These are phyloP conservation scores for Camponotus pennsylvanicus DNA, from an alignment of 1,140 invertebrate species.

Conservation along the genomic window DNA sequence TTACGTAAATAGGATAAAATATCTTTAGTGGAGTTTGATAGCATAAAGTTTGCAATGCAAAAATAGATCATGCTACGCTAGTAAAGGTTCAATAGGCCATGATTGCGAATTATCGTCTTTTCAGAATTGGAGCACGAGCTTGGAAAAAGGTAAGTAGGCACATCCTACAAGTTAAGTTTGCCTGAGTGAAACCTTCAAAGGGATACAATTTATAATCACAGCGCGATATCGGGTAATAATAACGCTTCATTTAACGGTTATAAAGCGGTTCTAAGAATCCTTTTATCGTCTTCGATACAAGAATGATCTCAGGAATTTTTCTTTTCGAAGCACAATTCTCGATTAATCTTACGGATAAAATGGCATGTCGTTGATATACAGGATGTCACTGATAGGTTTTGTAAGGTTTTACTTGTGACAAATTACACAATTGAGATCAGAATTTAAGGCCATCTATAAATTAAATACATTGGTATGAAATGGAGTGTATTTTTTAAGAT, in stretches of 20 bases:
- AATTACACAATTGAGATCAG: not conserved
- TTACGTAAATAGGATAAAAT: constrained; percentile 14
- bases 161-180: constrained; percentile 59
- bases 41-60: constrained; percentile 16
- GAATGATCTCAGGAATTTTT: constrained; percentile 15
- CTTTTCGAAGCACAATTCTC: not conserved
- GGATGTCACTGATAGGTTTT: not conserved
- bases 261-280: constrained; percentile 54
- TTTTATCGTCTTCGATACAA: not conserved
- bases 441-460: not conserved
- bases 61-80: constrained; percentile 41
- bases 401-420: not conserved
- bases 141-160: constrained; percentile 3
- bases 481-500: not conserved
- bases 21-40: not conserved
- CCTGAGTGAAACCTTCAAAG: constrained; percentile 59
- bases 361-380: constrained; percentile 1
- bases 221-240: constrained; percentile 51
- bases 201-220: constrained; percentile 69
- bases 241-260: constrained; percentile 68
- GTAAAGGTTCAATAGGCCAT: constrained; percentile 68
- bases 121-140: constrained; percentile 61
- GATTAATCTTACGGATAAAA: constrained; percentile 11
- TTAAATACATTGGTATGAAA: not conserved
- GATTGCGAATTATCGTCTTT: constrained; percentile 70